A percentile compares a stretch with the other conserved stretches of the same genome.
These are phyloP conservation scores for Oostethus manadensis DNA, from an alignment of 2,113 vertebrate genomes.

Conservation along the genomic window DNA sequence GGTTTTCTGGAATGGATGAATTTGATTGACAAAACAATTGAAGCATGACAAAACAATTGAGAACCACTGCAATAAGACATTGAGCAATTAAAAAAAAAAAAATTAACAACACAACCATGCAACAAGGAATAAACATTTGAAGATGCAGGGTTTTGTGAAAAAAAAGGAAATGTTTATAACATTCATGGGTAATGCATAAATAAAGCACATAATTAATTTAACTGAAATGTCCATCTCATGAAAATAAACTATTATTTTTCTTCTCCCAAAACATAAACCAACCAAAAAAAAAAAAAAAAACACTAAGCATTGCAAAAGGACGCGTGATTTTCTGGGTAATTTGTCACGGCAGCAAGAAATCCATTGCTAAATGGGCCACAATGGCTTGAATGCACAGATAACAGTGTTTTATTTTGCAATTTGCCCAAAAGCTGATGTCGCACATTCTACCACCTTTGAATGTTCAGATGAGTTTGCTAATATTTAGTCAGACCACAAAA, in stretches of 20 bases:
- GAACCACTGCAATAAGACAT: no score
- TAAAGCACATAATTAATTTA: no score
- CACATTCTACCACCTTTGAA: background rate
- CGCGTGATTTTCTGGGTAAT: constrained; percentile 6
- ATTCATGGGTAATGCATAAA: constrained; percentile 24
- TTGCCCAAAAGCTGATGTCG: background rate
- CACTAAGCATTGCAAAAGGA: constrained; percentile 6
- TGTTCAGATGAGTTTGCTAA: background rate
- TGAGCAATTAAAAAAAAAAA: background rate
- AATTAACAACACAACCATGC: background rate
- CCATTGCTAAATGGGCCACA: background rate
- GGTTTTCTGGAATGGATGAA: no score
- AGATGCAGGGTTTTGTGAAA: constrained; percentile 2
- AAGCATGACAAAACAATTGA: no score
- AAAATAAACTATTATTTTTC: constrained; percentile 22
- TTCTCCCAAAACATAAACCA: constrained; percentile 12
- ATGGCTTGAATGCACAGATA: background rate
- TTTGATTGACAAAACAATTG: no score
- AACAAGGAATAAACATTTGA: background rate
- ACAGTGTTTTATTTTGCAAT: constrained; percentile 3
- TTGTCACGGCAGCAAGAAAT: constrained; percentile 15
- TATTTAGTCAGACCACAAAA: background rate
- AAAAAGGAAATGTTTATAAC: constrained; percentile 1
- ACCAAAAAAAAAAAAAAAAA: constrained; percentile 12
- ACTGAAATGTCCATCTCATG: constrained; percentile 25